Evolutionary conservation across 2,113 vertebrate species (phyloP).

Genomic region (Cryptoleucopteryx plumbea): DNA sequence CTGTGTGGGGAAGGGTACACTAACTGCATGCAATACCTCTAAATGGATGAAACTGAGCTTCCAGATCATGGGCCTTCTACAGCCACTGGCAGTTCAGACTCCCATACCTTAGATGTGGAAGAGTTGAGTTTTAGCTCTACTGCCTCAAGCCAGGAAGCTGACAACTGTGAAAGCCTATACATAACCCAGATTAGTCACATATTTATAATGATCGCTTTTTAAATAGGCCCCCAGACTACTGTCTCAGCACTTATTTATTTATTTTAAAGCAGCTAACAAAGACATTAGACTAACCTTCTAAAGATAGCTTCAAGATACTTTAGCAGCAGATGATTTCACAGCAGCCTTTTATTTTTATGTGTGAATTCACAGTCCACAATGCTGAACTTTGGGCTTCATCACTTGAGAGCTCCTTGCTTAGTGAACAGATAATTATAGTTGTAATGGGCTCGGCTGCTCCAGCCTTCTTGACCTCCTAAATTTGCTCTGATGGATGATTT

Average conservation of each 20-base stretch:
- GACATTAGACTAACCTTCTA: constrained; percentile 50
- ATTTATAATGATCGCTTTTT: background rate
- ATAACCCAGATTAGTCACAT: constrained; percentile 33
- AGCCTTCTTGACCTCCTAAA: background rate
- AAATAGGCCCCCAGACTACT: constrained; percentile 36
- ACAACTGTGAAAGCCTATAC: constrained; percentile 31
- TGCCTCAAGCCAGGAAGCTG: background rate
- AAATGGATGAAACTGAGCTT: background rate
- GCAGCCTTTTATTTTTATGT: constrained; percentile 34
- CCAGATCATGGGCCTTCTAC: background rate
- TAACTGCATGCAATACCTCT: background rate
- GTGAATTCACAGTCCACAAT: background rate
- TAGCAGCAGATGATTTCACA: constrained; percentile 36
- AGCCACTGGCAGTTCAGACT: background rate
- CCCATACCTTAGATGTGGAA: background rate
- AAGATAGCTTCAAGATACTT: constrained; percentile 46
- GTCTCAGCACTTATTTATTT: constrained; percentile 53
- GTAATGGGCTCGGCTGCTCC: background rate
- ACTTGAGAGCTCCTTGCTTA: constrained; percentile 1
- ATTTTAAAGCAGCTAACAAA: constrained; percentile 48
- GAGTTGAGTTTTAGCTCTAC: background rate
- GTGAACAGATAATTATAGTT: constrained; percentile 52
- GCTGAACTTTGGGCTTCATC: background rate
- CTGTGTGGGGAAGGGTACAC: background rate
- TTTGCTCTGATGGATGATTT: background rate